phyloP scores from a whole-genome alignment of 2,888 invertebrate species.

The Protodeltote pygarga region DNA sequence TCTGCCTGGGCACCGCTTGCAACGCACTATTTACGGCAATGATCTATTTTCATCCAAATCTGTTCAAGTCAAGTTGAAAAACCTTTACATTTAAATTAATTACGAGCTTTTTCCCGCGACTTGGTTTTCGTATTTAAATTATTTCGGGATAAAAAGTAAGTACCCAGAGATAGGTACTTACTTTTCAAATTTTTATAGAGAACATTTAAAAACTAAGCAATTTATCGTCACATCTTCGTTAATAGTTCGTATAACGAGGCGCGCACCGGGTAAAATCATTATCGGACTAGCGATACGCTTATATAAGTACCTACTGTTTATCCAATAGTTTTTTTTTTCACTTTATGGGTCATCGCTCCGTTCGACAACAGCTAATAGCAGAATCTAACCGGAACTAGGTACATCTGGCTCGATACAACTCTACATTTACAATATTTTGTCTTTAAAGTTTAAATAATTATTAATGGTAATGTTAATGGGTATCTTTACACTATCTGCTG shows the following conservation, averaged over 20 bases:
- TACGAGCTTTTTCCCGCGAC: too few species aligned
- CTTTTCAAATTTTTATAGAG: not conserved
- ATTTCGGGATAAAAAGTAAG: too few species aligned
- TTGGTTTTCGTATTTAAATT: too few species aligned
- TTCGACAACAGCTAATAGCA: constrained; percentile 16
- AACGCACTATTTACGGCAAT: too few species aligned
- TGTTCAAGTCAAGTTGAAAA: too few species aligned
- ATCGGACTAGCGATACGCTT: constrained; percentile 14
- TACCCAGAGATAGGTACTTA: too few species aligned
- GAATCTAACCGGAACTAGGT: constrained; percentile 29
- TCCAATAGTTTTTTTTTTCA: constrained; percentile 24
- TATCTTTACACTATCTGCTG: not conserved
- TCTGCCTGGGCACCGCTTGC: too few species aligned
- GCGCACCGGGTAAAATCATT: constrained; percentile 22
- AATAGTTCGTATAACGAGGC: constrained; percentile 13
- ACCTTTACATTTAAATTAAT: too few species aligned
- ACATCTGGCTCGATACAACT: constrained; percentile 4
- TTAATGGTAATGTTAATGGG: not conserved
- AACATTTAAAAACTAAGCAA: not conserved
- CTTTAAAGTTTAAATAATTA: not conserved
- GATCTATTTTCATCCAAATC: too few species aligned
- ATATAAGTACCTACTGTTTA: too few species aligned
- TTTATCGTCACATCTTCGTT: constrained; percentile 8
- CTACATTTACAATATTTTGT: not conserved
- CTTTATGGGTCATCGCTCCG: constrained; percentile 36